Percentiles rank a stretch among this genome's conserved stretches.
These are phyloP conservation scores for Chrysolina haemoptera DNA, from an alignment of 2,888 invertebrate genomes.

Conservation along the genomic window DNA sequence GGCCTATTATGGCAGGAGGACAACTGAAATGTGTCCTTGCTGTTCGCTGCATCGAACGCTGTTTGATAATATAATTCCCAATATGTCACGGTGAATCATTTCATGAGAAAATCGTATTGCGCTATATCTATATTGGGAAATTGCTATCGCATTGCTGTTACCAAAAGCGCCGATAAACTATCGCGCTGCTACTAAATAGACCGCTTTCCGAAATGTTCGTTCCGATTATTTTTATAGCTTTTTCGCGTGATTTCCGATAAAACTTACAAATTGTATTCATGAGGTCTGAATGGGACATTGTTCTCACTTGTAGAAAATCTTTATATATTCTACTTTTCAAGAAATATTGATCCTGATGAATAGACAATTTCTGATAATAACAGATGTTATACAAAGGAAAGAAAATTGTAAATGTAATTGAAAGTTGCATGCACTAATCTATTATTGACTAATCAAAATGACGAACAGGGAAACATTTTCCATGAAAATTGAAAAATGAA, in stretches of 20 bases:
- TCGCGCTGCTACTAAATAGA: background rate
- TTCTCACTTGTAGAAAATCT: no score
- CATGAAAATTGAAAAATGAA: no score
- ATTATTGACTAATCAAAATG: no score
- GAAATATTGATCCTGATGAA: no score
- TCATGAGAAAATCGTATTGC: background rate
- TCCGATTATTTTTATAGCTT: background rate
- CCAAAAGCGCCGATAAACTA: background rate
- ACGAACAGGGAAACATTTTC: no score
- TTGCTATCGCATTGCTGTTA: slow-evolving; percentile 2
- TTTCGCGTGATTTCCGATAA: background rate
- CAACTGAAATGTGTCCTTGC: background rate
- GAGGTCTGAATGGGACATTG: no score
- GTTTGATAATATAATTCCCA: background rate
- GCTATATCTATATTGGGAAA: slow-evolving; percentile 4
- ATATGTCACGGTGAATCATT: slow-evolving; percentile 12
- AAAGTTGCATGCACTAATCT: no score
- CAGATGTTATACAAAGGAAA: no score
- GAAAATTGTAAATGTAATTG: no score
- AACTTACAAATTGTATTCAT: no score
- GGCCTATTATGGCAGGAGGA: background rate
- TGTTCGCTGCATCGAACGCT: background rate
- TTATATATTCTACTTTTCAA: no score
- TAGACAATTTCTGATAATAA: no score
- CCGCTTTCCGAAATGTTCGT: background rate